Conservation (phyloP, 2,888 invertebrate species). For the Heterodera filipjevi region DNA sequence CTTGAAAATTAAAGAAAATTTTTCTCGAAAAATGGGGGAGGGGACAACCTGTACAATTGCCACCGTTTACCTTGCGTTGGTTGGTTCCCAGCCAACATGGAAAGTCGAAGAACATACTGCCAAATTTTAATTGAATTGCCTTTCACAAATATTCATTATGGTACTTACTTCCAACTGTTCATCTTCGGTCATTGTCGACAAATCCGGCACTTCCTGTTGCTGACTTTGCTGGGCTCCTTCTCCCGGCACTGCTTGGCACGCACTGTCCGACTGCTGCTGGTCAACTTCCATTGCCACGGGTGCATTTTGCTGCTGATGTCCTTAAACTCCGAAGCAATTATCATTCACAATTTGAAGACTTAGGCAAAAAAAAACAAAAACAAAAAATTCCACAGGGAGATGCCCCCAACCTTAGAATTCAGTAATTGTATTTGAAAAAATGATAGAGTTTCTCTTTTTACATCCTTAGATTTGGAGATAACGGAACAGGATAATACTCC, state of each 20-base stretch:
- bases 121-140: constrained; percentile 65
- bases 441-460: no score
- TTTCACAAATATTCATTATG: background rate
- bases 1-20: no score
- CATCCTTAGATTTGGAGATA: no score
- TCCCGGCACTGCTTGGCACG: constrained; percentile 26
- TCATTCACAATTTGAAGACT: no score
- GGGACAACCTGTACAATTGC: no score
- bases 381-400: no score
- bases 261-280: constrained; percentile 25
- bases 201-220: constrained; percentile 70
- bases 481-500: no score
- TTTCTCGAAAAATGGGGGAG: no score
- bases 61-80: constrained; percentile 15
- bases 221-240: constrained; percentile 30
- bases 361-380: no score
- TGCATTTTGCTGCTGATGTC: constrained; percentile 66
- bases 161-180: constrained; percentile 78
- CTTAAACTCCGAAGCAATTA: no score
- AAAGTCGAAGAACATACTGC: constrained; percentile 98
- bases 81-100: constrained; percentile 72
- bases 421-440: no score
- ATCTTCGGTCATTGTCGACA: constrained; percentile 92
- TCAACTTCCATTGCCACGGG: constrained; percentile 39
- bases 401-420: no score